Conservation (phyloP, 53 echinoderm and acorn worm species). For the Arbacia lixula region DNA sequence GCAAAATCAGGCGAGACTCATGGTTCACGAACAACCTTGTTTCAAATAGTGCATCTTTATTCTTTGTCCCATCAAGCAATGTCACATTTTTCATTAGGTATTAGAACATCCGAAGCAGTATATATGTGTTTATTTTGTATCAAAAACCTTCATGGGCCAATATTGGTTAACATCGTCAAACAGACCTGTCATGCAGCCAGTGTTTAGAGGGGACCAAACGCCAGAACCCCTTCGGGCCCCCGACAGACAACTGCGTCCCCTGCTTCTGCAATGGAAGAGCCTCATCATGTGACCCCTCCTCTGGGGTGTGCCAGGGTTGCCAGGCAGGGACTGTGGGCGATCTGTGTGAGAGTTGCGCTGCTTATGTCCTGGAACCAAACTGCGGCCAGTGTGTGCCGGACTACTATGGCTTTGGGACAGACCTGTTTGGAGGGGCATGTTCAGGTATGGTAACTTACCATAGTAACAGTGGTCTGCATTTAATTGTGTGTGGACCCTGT, state of each 20-base stretch:
- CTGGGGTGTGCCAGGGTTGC: constrained; percentile 87
- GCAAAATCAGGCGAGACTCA: too few relatives aligned
- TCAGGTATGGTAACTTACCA: constrained; percentile 55
- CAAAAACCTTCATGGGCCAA: too few relatives aligned
- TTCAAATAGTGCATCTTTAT: too few relatives aligned
- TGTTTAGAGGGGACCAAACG: constrained; percentile 65
- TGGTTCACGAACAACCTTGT: too few relatives aligned
- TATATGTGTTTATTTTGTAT: too few relatives aligned
- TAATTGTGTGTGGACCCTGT: too few relatives aligned
- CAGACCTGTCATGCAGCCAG: constrained; percentile 76
- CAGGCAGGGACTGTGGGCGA: constrained; percentile 76
- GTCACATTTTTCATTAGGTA: too few relatives aligned
- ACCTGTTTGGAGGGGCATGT: constrained; percentile 88
- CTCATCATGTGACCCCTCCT: constrained; percentile 70
- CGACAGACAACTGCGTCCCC: constrained; percentile 60
- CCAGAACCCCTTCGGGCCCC: constrained; percentile 36
- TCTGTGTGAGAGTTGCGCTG: constrained; percentile 76
- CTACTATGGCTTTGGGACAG: constrained; percentile 91
- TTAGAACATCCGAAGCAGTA: too few relatives aligned
- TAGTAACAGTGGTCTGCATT: too few relatives aligned
- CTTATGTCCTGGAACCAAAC: constrained; percentile 68
- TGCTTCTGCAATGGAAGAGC: constrained; percentile 81
- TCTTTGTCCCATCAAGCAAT: too few relatives aligned
- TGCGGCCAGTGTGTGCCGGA: constrained; percentile 74
- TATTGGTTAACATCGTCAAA: too few relatives aligned